A percentile compares a stretch with the other conserved stretches of the same genome.
These are phyloP conservation scores for Xenus cinereus DNA, from an alignment of 2,113 vertebrate species.

Conservation along the genomic window DNA sequence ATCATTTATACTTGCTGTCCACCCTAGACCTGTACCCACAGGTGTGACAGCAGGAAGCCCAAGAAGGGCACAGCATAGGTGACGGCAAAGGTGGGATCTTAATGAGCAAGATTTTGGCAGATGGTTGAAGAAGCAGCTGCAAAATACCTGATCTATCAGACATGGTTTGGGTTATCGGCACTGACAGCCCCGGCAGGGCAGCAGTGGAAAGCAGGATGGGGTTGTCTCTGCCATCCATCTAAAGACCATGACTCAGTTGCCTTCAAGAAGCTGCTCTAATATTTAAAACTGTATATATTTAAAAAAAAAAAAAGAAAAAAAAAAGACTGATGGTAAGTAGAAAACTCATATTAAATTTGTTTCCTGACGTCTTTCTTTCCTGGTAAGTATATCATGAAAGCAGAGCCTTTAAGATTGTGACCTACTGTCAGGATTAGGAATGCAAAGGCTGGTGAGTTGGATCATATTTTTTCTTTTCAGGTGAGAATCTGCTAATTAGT, in stretches of 20 bases:
- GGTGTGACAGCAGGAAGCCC: background rate
- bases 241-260: background rate
- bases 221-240: background rate
- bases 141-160: background rate
- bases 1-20: background rate
- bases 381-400: background rate
- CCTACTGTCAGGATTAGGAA: background rate
- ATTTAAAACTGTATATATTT: background rate
- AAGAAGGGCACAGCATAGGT: background rate
- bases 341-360: background rate
- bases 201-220: background rate
- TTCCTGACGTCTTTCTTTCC: background rate
- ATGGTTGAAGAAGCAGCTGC: background rate
- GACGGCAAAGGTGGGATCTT: background rate
- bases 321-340: background rate
- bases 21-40: background rate
- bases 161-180: background rate
- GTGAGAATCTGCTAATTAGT: background rate
- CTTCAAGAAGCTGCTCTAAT: background rate
- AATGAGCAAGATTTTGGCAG: background rate
- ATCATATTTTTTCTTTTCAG: background rate
- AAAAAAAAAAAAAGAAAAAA: background rate
- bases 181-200: background rate
- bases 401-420: background rate
- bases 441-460: background rate